A percentile compares a stretch with the other conserved stretches of the same genome.
Evolutionary conservation across 2,888 invertebrate genomes (phyloP).

Genomic region (Chymomyza caudatula): DNA sequence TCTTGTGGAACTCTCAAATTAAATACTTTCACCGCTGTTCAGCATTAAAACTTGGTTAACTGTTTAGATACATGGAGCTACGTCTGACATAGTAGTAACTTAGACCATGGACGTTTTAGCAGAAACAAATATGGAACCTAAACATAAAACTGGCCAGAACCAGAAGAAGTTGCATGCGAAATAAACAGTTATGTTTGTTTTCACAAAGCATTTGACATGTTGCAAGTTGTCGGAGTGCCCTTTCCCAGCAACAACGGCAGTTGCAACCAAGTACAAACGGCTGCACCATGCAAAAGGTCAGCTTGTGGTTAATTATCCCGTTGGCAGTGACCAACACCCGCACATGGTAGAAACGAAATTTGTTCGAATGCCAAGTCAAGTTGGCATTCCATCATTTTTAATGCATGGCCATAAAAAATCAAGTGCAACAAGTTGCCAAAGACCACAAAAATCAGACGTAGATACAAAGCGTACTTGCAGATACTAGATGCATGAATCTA

Average conservation of each 20-base stretch:
- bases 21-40: too few species aligned
- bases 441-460: constrained; percentile 10
- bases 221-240: constrained; percentile 3
- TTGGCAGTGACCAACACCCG: constrained; percentile 20
- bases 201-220: constrained; percentile 20
- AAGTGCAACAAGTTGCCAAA: constrained; percentile 64
- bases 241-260: neutral
- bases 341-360: constrained; percentile 40
- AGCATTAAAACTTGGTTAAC: too few species aligned
- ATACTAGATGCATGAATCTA: neutral
- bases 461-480: constrained; percentile 12
- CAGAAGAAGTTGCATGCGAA: constrained; percentile 34
- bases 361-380: neutral
- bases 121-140: constrained; percentile 7
- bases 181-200: constrained; percentile 41
- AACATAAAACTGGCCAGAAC: constrained; percentile 26
- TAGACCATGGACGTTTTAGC: too few species aligned
- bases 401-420: constrained; percentile 60
- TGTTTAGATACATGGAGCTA: too few species aligned
- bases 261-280: constrained; percentile 26
- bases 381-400: constrained; percentile 63
- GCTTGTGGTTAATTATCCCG: constrained; percentile 56
- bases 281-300: constrained; percentile 48
- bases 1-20: too few species aligned
- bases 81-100: too few species aligned